Conservation (phyloP, 1,140 invertebrate species). For the Aporrectodea caliginosa region DNA sequence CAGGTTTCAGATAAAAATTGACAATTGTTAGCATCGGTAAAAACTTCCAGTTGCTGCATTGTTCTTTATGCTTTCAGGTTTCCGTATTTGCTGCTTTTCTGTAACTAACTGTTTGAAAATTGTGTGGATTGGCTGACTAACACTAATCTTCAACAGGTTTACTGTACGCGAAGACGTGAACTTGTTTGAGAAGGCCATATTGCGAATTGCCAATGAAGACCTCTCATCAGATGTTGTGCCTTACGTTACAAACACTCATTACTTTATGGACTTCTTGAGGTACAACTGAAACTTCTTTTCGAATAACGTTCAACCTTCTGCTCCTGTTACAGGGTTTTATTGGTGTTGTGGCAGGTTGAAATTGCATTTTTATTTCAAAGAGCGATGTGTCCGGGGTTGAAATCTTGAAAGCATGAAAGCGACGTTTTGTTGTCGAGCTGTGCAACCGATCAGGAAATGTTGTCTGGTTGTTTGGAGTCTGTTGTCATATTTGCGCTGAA, state of each 20-base stretch:
- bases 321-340: too few relatives aligned
- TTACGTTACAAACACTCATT: slow-evolving; percentile 38
- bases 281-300: too few relatives aligned
- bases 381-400: too few relatives aligned
- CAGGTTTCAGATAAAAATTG: too few relatives aligned
- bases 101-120: background rate
- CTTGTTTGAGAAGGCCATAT: slow-evolving; percentile 55
- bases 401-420: too few relatives aligned
- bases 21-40: slow-evolving; percentile 6
- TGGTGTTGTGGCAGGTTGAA: too few relatives aligned
- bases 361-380: too few relatives aligned
- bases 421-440: too few relatives aligned
- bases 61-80: background rate
- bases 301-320: too few relatives aligned
- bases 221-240: slow-evolving; percentile 45
- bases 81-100: background rate
- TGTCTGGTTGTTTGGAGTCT: too few relatives aligned
- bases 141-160: slow-evolving; percentile 44
- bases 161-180: slow-evolving; percentile 46
- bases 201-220: slow-evolving; percentile 48
- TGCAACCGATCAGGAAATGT: too few relatives aligned
- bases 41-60: slow-evolving; percentile 12
- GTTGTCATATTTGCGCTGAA: too few relatives aligned
- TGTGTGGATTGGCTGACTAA: background rate
- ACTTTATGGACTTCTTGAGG: slow-evolving; percentile 56